Conservation (phyloP, 2,113 vertebrate genomes). For the Solea senegalensis region DNA sequence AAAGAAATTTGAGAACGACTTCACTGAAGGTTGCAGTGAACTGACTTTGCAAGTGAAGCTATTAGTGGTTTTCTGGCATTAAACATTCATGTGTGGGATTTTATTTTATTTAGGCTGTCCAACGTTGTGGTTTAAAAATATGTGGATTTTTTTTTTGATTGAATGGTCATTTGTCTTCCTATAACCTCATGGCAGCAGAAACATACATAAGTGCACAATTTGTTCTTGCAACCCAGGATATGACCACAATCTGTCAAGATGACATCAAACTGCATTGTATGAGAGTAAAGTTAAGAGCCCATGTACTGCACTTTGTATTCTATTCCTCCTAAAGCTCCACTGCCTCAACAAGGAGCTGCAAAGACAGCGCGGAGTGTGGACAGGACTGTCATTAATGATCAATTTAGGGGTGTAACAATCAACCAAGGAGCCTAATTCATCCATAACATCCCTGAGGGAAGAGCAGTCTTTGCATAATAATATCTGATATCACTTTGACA, state of each 20-base stretch:
- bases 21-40: conserved; percentile 18
- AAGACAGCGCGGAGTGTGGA: no score
- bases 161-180: conserved; percentile 48
- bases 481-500: background rate
- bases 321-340: conserved; percentile 5
- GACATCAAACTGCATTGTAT: conserved; percentile 13
- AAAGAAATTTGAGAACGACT: conserved; percentile 29
- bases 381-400: background rate
- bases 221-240: conserved; percentile 25
- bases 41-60: conserved; percentile 8
- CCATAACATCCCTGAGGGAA: conserved; percentile 3
- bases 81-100: no score
- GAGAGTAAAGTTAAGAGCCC: background rate
- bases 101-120: no score
- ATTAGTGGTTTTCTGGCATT: background rate
- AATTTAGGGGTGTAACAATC: conserved; percentile 13
- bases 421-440: conserved; percentile 1
- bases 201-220: conserved; percentile 8
- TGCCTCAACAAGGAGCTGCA: background rate
- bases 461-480: background rate
- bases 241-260: conserved; percentile 46
- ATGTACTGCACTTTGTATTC: background rate
- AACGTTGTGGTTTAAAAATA: no score
- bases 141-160: conserved; percentile 14
- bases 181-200: conserved; percentile 15